These are phyloP conservation scores for Astropecten irregularis DNA, from an alignment of 53 echinoderm and acorn worm species.

Conservation along the genomic window DNA sequence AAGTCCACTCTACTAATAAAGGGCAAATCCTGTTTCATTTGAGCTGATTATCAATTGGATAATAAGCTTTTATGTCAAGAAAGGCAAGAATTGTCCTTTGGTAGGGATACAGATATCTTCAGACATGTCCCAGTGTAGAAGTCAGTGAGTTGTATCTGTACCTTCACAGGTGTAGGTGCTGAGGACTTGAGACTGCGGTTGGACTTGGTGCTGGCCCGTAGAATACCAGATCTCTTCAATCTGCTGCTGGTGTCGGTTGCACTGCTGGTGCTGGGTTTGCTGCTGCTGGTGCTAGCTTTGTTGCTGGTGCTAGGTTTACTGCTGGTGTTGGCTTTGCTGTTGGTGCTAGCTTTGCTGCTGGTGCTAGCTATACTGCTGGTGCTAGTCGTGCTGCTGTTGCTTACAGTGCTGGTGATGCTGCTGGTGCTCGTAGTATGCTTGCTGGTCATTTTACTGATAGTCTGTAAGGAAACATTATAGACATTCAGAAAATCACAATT, in stretches of 20 bases:
- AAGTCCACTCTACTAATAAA: too few relatives aligned
- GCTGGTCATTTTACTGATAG: not conserved
- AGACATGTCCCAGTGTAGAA: too few relatives aligned
- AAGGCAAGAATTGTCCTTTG: too few relatives aligned
- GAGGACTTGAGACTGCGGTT: conserved; percentile 8
- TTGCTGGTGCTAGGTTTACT: not conserved
- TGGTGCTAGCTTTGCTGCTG: not conserved
- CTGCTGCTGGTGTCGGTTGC: not conserved
- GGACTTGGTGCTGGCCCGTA: conserved; percentile 45
- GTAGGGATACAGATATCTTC: too few relatives aligned
- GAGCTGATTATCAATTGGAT: too few relatives aligned
- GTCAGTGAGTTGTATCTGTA: too few relatives aligned
- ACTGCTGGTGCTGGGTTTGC: not conserved
- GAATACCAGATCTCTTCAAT: conserved; percentile 4
- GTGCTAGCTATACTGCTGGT: not conserved
- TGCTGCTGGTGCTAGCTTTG: conserved; percentile 9
- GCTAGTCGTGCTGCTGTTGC: not conserved
- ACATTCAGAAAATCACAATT: too few relatives aligned
- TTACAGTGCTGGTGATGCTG: not conserved
- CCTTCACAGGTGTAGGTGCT: not conserved
- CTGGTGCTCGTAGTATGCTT: conserved; percentile 4
- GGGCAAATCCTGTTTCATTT: too few relatives aligned
- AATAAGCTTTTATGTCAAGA: too few relatives aligned
- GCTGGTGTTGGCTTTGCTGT: not conserved
- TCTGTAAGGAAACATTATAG: not conserved